Conservation (phyloP, 1,140 invertebrate genomes). For the Plodia interpunctella region DNA sequence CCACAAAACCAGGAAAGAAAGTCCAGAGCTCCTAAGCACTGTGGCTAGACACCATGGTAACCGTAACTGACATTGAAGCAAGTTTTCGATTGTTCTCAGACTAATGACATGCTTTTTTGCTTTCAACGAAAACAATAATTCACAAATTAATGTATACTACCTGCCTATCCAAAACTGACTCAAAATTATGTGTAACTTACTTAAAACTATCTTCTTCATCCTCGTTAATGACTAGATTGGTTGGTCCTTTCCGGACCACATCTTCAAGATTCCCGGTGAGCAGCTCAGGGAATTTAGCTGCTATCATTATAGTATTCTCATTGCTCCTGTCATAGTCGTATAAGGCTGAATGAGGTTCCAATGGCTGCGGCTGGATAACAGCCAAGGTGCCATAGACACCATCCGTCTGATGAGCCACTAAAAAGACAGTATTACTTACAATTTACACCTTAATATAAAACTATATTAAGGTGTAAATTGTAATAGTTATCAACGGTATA, state of each 20-base stretch:
- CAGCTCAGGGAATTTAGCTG: conserved; percentile 44
- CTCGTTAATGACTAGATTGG: conserved; percentile 45
- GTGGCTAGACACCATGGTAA: too few relatives aligned
- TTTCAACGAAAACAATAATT: too few relatives aligned
- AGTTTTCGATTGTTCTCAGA: too few relatives aligned
- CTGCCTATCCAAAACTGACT: background rate
- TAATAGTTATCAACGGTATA: too few relatives aligned
- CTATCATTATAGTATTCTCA: conserved; percentile 55
- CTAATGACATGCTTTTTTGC: too few relatives aligned
- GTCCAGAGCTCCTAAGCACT: too few relatives aligned
- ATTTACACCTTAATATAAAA: too few relatives aligned
- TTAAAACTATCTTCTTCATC: conserved; percentile 39
- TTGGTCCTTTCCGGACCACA: conserved; percentile 32
- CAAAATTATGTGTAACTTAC: conserved; percentile 31
- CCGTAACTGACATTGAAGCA: too few relatives aligned
- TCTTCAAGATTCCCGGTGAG: conserved; percentile 51
- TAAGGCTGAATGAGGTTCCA: conserved; percentile 79
- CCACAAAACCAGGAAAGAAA: too few relatives aligned
- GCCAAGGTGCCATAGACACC: conserved; percentile 88
- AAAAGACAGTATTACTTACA: conserved; percentile 19
- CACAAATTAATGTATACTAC: too few relatives aligned
- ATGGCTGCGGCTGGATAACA: conserved; percentile 79
- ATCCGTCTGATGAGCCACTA: conserved; percentile 84
- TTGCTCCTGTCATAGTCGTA: conserved; percentile 82
- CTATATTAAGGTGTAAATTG: too few relatives aligned